Evolutionary conservation across 2,113 vertebrate genomes (phyloP), one percentile per base, ranked within the genome.

Genomic region (Polypterus senegalus): DNA sequence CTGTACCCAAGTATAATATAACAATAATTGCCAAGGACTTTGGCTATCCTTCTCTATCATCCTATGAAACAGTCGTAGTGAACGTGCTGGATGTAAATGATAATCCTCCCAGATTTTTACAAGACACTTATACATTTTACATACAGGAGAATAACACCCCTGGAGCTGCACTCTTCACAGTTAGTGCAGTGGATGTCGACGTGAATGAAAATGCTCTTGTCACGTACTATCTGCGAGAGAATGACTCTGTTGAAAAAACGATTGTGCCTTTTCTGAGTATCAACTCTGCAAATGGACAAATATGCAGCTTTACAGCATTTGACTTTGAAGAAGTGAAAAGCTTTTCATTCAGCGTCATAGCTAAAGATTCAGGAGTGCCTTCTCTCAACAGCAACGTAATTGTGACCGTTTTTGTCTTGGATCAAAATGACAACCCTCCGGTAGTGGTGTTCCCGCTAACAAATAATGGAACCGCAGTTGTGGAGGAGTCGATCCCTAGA

Each of bases 21-120:
- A 81, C 67, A 61, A 73, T 85, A 51, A 59, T 66, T 11, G 77
- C 78, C 27, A 77, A 65, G 67, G 83, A 85, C 62, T 58, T 62
- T 5, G 80, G 78, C 2, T 60, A 74, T 1, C 68, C 63, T 0
- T 7, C 76, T 3, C 60, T 82, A 56, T 75, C 75, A 3, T 68
- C 75, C 8, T 11, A 76, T 0, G 77, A 66, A 60, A 80, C 68
- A 49, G 66, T 87, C 3, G 70, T 59, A 54, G 71, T 87, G 2
- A 67, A 58, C 43, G 65, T 87, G 43, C 77, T 80, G 61, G 85
- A 87, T 70, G 70, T 85, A 9, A 82, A n/a, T n/a, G n/a, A n/a
- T n/a, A n/a, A n/a, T n/a, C n/a, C n/a, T n/a, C n/a, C n/a, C n/a
- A n/a, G n/a, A 82, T 83, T 82, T 71, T 68, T 61, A 46, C 56